phyloP scores from a whole-genome alignment of 2,797 vertebrate species.

The Spondyliosoma cantharus region DNA sequence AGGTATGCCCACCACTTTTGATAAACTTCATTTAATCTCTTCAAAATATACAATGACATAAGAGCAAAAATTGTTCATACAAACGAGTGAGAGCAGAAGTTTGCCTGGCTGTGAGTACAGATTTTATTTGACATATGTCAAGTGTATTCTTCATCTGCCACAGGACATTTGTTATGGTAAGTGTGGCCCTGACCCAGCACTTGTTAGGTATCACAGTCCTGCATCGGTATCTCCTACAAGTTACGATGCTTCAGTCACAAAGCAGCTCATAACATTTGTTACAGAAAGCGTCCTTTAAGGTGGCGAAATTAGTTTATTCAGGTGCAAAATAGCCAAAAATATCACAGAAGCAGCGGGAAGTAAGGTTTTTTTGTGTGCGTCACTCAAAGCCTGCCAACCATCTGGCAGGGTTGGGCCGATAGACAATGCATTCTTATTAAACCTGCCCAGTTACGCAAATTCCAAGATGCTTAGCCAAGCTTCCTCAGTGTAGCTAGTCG shows the following conservation, averaged over 20 bases:
- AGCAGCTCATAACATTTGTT: neutral
- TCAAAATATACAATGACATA: constrained; percentile 79
- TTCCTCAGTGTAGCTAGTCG: too few relatives aligned
- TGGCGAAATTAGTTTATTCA: neutral
- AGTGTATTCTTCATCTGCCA: constrained; percentile 14
- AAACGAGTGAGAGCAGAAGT: constrained; percentile 53
- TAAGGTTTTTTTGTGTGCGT: too few relatives aligned
- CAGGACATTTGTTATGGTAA: neutral
- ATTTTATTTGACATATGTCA: constrained; percentile 8
- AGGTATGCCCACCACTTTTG: constrained; percentile 63
- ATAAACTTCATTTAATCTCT: constrained; percentile 77
- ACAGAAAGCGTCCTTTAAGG: neutral
- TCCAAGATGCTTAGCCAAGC: too few relatives aligned
- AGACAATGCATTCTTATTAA: too few relatives aligned
- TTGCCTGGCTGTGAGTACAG: constrained; percentile 34
- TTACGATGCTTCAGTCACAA: too few relatives aligned
- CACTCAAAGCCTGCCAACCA: too few relatives aligned
- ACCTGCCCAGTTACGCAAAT: too few relatives aligned
- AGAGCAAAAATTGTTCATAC: constrained; percentile 57
- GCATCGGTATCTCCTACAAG: neutral
- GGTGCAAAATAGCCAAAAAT: neutral
- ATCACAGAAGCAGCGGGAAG: too few relatives aligned
- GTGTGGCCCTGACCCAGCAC: constrained; percentile 12
- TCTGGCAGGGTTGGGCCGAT: too few relatives aligned
- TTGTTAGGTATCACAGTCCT: neutral